These are phyloP conservation scores for Heliconius congener DNA, from an alignment of 1,140 invertebrate genomes.

Conservation along the genomic window DNA sequence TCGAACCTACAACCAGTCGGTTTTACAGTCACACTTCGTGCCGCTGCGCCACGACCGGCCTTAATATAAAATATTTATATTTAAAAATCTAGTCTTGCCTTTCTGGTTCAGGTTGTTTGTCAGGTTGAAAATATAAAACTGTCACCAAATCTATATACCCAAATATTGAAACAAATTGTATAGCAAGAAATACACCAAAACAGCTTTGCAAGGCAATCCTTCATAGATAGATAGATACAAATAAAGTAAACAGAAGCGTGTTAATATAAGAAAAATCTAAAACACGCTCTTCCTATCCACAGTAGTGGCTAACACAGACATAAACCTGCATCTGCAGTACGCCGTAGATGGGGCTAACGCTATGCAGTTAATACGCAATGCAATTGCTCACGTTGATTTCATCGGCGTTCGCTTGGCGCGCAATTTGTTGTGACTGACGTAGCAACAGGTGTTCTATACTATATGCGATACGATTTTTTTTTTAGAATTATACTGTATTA, in stretches of 20 bases:
- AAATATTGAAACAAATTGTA: too few relatives aligned
- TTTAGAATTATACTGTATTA: background rate
- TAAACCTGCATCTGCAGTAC: conserved; percentile 8
- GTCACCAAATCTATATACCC: too few relatives aligned
- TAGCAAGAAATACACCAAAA: too few relatives aligned
- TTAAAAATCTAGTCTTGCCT: too few relatives aligned
- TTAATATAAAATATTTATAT: too few relatives aligned
- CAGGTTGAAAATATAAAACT: too few relatives aligned
- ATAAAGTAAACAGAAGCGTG: background rate
- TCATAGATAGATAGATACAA: background rate
- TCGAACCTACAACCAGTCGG: too few relatives aligned
- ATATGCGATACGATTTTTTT: conserved; percentile 11
- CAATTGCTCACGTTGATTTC: conserved; percentile 33
- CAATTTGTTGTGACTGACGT: conserved; percentile 44
- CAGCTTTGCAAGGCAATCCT: too few relatives aligned
- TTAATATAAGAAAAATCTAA: conserved; percentile 2
- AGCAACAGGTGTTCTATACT: conserved; percentile 26
- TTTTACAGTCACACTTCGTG: too few relatives aligned
- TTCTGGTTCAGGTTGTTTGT: too few relatives aligned
- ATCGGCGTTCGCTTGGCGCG: conserved; percentile 32
- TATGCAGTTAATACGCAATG: conserved; percentile 16
- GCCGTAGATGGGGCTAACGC: conserved; percentile 9
- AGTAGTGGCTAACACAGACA: conserved; percentile 24
- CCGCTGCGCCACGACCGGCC: too few relatives aligned
- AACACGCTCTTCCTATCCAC: background rate